phyloP scores from a whole-genome alignment of 2,113 vertebrate genomes.

The Hystrix brachyura region DNA sequence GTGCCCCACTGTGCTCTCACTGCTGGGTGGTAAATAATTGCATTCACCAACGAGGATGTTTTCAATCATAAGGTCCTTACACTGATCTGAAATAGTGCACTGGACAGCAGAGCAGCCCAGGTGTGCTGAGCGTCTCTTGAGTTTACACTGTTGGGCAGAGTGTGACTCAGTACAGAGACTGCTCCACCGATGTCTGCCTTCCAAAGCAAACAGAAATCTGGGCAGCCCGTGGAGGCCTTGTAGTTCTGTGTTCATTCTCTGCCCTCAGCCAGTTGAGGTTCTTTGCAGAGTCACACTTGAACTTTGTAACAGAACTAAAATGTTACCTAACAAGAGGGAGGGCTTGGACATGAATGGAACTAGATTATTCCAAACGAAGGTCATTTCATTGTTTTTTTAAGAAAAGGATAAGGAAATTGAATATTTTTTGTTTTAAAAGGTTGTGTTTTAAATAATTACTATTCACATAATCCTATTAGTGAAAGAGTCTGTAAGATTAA shows the following conservation, averaged over 20 bases:
- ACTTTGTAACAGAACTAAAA: background rate
- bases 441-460: background rate
- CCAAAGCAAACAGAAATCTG: background rate
- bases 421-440: background rate
- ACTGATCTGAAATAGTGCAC: background rate
- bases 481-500: background rate
- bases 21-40: background rate
- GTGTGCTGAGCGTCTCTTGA: background rate
- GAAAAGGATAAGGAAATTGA: background rate
- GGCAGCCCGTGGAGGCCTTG: rapidly evolving
- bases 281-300: background rate
- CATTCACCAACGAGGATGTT: background rate
- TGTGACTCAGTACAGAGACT: background rate
- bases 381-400: background rate
- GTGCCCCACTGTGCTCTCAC: background rate
- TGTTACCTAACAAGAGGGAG: background rate
- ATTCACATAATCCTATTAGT: background rate
- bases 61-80: background rate
- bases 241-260: background rate
- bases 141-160: background rate
- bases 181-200: background rate
- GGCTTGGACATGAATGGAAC: background rate
- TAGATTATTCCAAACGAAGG: background rate
- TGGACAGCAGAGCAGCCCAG: background rate
- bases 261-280: background rate